Evolutionary conservation across 2,113 vertebrate species (phyloP).

Genomic region (Myotis lucifugus): DNA sequence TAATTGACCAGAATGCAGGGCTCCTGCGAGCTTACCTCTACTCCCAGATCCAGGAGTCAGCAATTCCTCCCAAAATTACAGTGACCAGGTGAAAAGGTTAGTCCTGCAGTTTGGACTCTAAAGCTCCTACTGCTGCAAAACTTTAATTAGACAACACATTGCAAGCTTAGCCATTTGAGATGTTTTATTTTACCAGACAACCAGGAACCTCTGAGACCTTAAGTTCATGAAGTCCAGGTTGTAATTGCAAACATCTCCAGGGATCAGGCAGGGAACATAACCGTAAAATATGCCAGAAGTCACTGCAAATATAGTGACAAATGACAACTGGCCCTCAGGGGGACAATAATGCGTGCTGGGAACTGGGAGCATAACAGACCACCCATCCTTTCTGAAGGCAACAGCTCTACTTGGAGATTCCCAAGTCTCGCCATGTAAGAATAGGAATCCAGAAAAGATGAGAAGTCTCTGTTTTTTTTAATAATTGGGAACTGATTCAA

Average conservation of each 20-base stretch:
- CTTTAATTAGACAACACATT: conserved; percentile 51
- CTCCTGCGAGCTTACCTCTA: background rate
- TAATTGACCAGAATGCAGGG: background rate
- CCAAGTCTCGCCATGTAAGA: background rate
- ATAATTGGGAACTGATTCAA: background rate
- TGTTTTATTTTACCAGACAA: conserved; percentile 28
- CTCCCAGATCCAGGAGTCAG: conserved; percentile 41
- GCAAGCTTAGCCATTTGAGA: background rate
- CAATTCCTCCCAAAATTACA: conserved; percentile 60
- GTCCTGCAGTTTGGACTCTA: background rate
- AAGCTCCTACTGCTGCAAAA: background rate
- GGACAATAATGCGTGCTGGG: background rate
- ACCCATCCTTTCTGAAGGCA: background rate
- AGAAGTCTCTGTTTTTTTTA: background rate
- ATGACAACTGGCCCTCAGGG: background rate
- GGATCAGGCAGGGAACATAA: background rate
- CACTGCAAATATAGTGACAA: background rate
- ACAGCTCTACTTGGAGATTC: background rate
- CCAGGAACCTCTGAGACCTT: background rate
- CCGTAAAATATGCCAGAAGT: background rate
- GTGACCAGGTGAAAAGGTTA: conserved; percentile 32
- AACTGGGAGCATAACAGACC: background rate
- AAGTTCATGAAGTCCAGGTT: background rate
- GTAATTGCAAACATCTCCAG: background rate
- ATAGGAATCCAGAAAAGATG: background rate